Percentiles rank a stretch among this genome's conserved stretches.
Evolutionary conservation across 2,113 vertebrate genomes (phyloP).

Genomic region (Archocentrus centrarchus): DNA sequence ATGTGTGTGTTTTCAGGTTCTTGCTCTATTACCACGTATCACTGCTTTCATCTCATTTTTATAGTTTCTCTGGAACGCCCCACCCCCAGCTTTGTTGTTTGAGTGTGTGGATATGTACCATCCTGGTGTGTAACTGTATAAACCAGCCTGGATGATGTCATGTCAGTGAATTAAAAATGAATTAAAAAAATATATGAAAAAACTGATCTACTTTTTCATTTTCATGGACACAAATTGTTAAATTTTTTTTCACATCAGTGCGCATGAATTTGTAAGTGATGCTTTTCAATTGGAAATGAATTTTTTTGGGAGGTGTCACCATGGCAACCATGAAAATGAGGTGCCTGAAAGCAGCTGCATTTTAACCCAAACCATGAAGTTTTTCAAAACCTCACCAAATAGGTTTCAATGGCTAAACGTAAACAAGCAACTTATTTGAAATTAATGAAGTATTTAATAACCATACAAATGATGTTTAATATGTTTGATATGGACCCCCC

Average conservation of each 20-base stretch:
- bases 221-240: neutral
- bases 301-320: neutral
- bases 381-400: neutral
- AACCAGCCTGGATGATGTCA: neutral
- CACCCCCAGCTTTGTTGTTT: neutral
- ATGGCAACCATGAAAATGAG: neutral
- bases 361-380: neutral
- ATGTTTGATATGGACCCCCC: no score
- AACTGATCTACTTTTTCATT: neutral
- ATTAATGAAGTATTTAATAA: neutral
- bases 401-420: neutral
- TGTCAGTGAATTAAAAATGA: neutral
- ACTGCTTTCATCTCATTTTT: constrained; percentile 52
- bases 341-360: no score
- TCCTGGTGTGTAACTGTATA: neutral
- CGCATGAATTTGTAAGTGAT: neutral
- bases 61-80: constrained; percentile 48
- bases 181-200: no score
- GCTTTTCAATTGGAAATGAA: neutral
- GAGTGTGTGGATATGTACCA: neutral
- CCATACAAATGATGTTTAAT: neutral
- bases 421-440: neutral
- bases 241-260: neutral
- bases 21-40: constrained; percentile 45
- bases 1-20: constrained; percentile 11